These are phyloP conservation scores for Idaea aversata DNA, from an alignment of 2,888 invertebrate genomes.

Conservation along the genomic window DNA sequence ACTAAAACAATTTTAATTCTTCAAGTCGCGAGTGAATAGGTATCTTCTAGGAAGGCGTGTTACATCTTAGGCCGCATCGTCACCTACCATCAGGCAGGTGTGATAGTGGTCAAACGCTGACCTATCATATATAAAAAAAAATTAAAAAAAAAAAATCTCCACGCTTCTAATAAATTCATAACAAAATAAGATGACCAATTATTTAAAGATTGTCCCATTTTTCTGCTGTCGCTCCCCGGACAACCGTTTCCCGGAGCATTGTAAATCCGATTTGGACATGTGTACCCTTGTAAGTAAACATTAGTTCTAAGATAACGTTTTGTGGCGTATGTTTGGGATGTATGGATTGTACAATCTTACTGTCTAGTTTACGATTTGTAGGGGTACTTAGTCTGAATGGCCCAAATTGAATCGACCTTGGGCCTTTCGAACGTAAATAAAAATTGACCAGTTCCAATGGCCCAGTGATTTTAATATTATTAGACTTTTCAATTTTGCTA, in stretches of 20 bases:
- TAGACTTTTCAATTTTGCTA: too few relatives aligned
- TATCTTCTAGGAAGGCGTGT: too few relatives aligned
- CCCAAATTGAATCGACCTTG: background rate
- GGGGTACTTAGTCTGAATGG: background rate
- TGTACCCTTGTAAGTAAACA: constrained; percentile 71
- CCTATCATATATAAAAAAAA: too few relatives aligned
- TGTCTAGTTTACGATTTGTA: background rate
- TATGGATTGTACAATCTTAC: constrained; percentile 43
- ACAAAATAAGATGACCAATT: background rate
- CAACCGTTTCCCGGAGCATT: constrained; percentile 41
- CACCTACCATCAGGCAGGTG: too few relatives aligned
- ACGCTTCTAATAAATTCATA: background rate
- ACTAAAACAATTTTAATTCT: too few relatives aligned
- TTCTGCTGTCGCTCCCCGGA: constrained; percentile 50
- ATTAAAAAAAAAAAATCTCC: too few relatives aligned
- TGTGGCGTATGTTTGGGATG: constrained; percentile 56
- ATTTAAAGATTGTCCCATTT: constrained; percentile 15
- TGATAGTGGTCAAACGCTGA: too few relatives aligned
- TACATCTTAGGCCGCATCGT: too few relatives aligned
- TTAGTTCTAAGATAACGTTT: constrained; percentile 66
- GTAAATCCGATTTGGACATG: constrained; percentile 78
- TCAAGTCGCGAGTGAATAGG: too few relatives aligned
- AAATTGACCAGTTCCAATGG: too few relatives aligned
- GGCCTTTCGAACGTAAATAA: too few relatives aligned
- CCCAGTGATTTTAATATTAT: too few relatives aligned